Conservation (phyloP, 2,888 invertebrate genomes). For the Dicycla oo region DNA sequence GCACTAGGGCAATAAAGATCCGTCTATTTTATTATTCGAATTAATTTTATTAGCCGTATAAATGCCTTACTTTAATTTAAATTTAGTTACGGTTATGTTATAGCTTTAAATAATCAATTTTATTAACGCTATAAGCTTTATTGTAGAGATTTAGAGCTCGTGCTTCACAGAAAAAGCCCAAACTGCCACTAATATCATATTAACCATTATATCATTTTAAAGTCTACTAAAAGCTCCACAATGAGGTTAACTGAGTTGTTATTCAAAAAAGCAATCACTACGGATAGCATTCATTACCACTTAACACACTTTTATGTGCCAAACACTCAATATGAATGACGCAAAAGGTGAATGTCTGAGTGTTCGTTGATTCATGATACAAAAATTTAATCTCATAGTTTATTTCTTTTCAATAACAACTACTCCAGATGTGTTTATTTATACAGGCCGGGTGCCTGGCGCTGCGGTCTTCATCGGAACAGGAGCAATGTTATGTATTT, state of each 20-base stretch:
- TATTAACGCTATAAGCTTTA: constrained; percentile 25
- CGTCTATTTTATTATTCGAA: constrained; percentile 40
- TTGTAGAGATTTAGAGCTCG: constrained; percentile 7
- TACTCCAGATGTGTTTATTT: constrained; percentile 55
- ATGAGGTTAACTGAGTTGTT: constrained; percentile 42
- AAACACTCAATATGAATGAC: constrained; percentile 33
- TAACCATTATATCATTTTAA: constrained; percentile 19
- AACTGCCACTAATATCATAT: constrained; percentile 3
- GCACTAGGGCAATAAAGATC: constrained; percentile 16
- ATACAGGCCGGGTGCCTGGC: constrained; percentile 14
- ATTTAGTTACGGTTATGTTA: constrained; percentile 35
- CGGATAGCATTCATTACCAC: constrained; percentile 43
- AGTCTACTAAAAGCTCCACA: constrained; percentile 29
- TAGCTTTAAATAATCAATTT: constrained; percentile 36
- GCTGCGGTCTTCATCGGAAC: constrained; percentile 31
- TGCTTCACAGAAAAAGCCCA: constrained; percentile 6
- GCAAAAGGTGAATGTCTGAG: constrained; percentile 38
- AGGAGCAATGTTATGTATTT: constrained; percentile 30
- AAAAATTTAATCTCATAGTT: constrained; percentile 34
- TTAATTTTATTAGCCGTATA: constrained; percentile 51
- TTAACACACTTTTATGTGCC: constrained; percentile 42
- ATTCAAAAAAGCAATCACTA: constrained; percentile 33
- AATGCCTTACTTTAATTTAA: constrained; percentile 45
- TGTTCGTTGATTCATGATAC: constrained; percentile 33
- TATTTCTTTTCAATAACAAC: constrained; percentile 45